phyloP scores from a whole-genome alignment of 2,113 vertebrate species.

The Phrynocephalus versicolor region DNA sequence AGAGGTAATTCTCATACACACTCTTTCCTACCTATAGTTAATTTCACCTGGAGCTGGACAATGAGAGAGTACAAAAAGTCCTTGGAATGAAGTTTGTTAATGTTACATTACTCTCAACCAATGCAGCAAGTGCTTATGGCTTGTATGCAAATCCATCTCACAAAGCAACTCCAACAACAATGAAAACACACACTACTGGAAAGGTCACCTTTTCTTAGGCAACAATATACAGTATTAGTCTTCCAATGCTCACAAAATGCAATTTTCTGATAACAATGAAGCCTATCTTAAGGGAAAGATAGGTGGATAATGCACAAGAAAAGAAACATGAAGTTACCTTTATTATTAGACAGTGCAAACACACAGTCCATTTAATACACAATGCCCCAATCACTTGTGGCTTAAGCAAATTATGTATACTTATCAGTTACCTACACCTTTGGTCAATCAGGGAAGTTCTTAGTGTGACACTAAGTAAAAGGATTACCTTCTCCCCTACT shows the following conservation, averaged over 20 bases:
- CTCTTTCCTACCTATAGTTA: not conserved
- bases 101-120: not conserved
- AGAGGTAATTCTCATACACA: not conserved
- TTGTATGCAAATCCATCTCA: not conserved
- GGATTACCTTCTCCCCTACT: constrained; percentile 11
- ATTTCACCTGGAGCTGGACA: not conserved
- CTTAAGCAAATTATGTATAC: constrained; percentile 25
- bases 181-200: not conserved
- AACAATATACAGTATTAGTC: not conserved
- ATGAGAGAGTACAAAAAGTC: not conserved
- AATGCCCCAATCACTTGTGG: not conserved
- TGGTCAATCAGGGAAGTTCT: not conserved
- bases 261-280: not conserved
- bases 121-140: not conserved
- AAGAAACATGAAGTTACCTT: not conserved
- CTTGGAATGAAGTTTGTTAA: not conserved
- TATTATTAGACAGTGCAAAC: not conserved
- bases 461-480: constrained; percentile 27
- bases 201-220: not conserved
- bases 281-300: not conserved
- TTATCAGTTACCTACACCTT: not conserved
- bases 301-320: not conserved
- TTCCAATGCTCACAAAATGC: not conserved
- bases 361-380: not conserved
- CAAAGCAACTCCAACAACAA: not conserved